Evolutionary conservation across 37 sponge, comb jelly and placozoan genomes (phyloP).

Genomic region (Chondrilla cf. caribensis): DNA sequence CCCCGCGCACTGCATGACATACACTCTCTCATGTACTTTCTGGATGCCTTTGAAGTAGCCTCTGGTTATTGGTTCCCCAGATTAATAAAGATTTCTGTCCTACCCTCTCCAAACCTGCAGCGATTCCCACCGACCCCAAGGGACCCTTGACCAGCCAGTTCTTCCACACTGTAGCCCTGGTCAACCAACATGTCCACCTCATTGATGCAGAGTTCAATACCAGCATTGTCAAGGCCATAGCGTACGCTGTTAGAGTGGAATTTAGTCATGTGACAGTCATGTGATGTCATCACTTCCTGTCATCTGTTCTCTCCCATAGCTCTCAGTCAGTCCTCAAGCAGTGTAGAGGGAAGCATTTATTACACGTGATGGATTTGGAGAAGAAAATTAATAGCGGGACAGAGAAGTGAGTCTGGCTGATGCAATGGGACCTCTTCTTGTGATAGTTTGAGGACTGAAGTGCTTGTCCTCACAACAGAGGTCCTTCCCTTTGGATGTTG

Average conservation of each 20-base stretch:
- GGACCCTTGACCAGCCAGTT: slow-evolving; percentile 31
- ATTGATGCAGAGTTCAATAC: slow-evolving; percentile 83
- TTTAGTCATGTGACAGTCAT: not conserved
- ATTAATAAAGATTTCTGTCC: not conserved
- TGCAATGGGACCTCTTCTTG: not conserved
- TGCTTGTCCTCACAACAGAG: too few relatives aligned
- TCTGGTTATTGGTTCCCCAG: too few relatives aligned
- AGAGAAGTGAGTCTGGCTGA: slow-evolving; percentile 53
- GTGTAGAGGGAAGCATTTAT: slow-evolving; percentile 68
- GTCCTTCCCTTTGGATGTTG: too few relatives aligned
- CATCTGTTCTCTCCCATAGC: slow-evolving; percentile 25
- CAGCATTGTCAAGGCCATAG: slow-evolving; percentile 57
- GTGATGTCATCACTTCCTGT: too few relatives aligned
- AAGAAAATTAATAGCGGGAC: slow-evolving; percentile 75
- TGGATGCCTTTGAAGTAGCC: too few relatives aligned
- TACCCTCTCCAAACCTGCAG: not conserved
- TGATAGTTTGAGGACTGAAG: too few relatives aligned
- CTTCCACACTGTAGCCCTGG: slow-evolving; percentile 45
- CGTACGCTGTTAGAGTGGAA: slow-evolving; percentile 34
- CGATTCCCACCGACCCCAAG: too few relatives aligned
- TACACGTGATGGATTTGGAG: slow-evolving; percentile 46
- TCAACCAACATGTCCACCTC: slow-evolving; percentile 71
- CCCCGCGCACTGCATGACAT: too few relatives aligned
- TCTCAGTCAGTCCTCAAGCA: slow-evolving; percentile 47
- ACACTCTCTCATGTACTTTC: too few relatives aligned